phyloP scores from a whole-genome alignment of 2,888 invertebrate species.

The Troides helena region DNA sequence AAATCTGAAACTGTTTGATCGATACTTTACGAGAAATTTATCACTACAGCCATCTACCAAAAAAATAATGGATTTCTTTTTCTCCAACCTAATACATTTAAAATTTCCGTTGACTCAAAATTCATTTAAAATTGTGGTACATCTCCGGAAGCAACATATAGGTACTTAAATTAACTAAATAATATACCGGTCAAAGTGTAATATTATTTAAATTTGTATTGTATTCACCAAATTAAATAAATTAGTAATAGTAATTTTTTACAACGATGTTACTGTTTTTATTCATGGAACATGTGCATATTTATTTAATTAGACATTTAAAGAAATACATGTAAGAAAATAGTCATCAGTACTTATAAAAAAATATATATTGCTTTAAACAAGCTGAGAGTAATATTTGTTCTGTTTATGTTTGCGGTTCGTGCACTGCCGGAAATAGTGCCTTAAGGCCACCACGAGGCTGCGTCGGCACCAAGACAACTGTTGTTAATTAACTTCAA shows the following conservation, averaged over 20 bases:
- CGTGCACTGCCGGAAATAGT: constrained; percentile 74
- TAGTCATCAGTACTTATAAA: background rate
- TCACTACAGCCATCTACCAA: too few relatives aligned
- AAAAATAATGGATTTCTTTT: too few relatives aligned
- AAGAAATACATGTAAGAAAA: background rate
- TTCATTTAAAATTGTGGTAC: too few relatives aligned
- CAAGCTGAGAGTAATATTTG: constrained; percentile 39
- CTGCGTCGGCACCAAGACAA: constrained; percentile 35
- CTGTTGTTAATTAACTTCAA: constrained; percentile 25
- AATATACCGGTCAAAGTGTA: background rate
- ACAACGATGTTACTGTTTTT: background rate
- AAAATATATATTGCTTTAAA: constrained; percentile 14
- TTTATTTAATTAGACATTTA: background rate
- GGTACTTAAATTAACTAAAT: background rate
- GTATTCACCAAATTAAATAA: background rate
- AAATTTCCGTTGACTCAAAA: too few relatives aligned
- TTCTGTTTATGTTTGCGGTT: constrained; percentile 50
- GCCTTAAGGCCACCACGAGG: constrained; percentile 60
- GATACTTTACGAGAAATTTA: too few relatives aligned
- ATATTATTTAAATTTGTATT: background rate
- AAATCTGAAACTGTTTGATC: too few relatives aligned
- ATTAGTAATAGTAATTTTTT: background rate
- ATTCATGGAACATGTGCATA: background rate
- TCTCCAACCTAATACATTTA: too few relatives aligned
- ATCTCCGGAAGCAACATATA: too few relatives aligned